Conservation (phyloP, 1,140 invertebrate genomes). For the Drosophila auraria region DNA sequence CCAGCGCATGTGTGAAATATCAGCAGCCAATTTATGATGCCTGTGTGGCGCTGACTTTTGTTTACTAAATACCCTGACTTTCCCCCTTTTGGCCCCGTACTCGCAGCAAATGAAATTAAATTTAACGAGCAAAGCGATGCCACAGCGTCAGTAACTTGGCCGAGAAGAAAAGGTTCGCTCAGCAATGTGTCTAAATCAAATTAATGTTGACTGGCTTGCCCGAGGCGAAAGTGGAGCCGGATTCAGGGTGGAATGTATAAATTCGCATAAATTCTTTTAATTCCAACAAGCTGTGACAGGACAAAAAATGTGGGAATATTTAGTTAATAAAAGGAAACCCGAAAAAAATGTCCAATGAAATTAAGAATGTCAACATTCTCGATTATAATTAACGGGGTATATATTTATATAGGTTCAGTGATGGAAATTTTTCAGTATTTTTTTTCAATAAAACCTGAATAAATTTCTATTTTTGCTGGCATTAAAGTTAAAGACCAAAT, state of each 20-base stretch:
- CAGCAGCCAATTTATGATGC: constrained; percentile 75
- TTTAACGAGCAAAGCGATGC: constrained; percentile 65
- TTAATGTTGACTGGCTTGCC: constrained; percentile 46
- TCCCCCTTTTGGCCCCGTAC: not conserved
- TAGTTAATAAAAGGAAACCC: not conserved
- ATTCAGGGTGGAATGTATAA: constrained; percentile 16
- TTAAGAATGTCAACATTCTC: constrained; percentile 9
- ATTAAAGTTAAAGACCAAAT: not conserved
- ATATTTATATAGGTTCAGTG: not conserved
- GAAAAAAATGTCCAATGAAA: not conserved
- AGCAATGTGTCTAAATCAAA: constrained; percentile 76
- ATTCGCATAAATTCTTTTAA: constrained; percentile 69
- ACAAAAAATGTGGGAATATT: constrained; percentile 11
- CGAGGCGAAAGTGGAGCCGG: not conserved
- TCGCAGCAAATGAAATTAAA: constrained; percentile 66
- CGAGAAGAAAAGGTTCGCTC: constrained; percentile 69
- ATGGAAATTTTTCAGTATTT: no score
- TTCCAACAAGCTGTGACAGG: constrained; percentile 53
- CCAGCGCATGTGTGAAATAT: constrained; percentile 79
- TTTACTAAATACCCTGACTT: constrained; percentile 60
- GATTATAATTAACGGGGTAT: constrained; percentile 7
- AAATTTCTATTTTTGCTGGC: no score
- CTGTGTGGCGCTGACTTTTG: constrained; percentile 69
- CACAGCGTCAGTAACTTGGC: constrained; percentile 44
- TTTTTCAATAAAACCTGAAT: no score